phyloP scores from a whole-genome alignment of 2,888 invertebrate genomes.

The Mechanitis mazaeus region DNA sequence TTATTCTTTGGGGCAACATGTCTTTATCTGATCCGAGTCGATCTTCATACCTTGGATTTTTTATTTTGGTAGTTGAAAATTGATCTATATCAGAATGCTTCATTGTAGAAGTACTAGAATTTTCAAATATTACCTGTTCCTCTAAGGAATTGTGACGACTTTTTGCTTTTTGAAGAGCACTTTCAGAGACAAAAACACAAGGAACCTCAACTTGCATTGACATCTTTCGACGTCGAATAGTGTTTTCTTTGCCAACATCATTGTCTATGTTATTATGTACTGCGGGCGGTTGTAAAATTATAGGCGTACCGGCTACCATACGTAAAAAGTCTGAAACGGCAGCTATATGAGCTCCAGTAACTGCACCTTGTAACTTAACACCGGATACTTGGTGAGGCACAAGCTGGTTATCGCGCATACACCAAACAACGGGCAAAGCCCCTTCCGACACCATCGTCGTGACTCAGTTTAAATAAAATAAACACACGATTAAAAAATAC shows the following conservation, averaged over 20 bases:
- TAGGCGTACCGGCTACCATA: conserved; percentile 79
- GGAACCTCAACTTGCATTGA: conserved; percentile 75
- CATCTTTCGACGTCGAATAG: conserved; percentile 65
- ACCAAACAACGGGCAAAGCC: conserved; percentile 80
- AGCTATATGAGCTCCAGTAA: conserved; percentile 80
- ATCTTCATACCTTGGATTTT: conserved; percentile 35
- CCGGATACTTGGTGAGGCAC: conserved; percentile 81
- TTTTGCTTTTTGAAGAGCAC: conserved; percentile 67
- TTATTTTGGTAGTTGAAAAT: conserved; percentile 20
- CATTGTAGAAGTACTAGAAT: conserved; percentile 39
- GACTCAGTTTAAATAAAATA: conserved; percentile 22
- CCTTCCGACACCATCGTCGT: conserved; percentile 79
- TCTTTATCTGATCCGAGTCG: conserved; percentile 43
- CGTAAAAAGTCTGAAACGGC: conserved; percentile 80
- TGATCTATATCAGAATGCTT: conserved; percentile 22
- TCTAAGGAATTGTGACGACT: conserved; percentile 67
- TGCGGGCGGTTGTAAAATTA: conserved; percentile 73
- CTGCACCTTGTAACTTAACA: conserved; percentile 79
- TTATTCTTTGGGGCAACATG: conserved; percentile 58
- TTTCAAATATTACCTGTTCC: conserved; percentile 62
- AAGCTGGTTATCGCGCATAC: conserved; percentile 81
- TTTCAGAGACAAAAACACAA: conserved; percentile 72
- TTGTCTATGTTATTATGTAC: conserved; percentile 63
- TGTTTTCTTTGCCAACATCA: conserved; percentile 64
- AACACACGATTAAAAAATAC: conserved; percentile 16